These are phyloP conservation scores for Aphis craccivora DNA, from an alignment of 1,140 invertebrate genomes.

Conservation along the genomic window DNA sequence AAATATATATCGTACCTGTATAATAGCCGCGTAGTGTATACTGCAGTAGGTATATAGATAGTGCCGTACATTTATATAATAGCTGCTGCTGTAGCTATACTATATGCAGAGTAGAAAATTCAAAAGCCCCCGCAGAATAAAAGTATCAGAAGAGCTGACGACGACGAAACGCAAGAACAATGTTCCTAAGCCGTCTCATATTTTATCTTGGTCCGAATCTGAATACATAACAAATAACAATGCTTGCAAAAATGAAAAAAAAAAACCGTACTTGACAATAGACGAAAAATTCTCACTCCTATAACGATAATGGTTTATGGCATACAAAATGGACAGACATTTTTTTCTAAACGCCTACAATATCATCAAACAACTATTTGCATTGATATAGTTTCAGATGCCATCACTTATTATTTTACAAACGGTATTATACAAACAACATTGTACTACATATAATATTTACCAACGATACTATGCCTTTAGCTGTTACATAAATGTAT, in stretches of 20 bases:
- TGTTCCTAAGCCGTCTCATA: background rate
- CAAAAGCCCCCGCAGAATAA: background rate
- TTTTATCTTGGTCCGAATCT: background rate
- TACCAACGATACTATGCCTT: background rate
- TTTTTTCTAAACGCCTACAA: background rate
- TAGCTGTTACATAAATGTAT: background rate
- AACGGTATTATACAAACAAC: background rate
- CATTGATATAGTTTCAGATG: conserved; percentile 15
- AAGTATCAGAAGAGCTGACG: background rate
- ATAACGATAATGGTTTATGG: background rate
- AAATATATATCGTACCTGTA: background rate
- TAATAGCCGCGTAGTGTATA: background rate
- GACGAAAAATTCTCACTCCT: background rate
- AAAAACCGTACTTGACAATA: background rate
- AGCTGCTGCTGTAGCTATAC: background rate
- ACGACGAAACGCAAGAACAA: background rate
- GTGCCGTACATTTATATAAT: background rate
- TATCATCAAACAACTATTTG: background rate
- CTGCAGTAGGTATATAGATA: too few species aligned
- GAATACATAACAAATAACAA: conserved; percentile 9
- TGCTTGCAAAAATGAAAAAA: background rate
- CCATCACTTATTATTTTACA: background rate
- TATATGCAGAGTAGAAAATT: background rate
- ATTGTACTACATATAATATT: background rate
- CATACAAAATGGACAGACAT: background rate